A percentile compares a stretch with the other conserved stretches of the same genome.
Evolutionary conservation across 2,113 vertebrate species (phyloP).

Genomic region (Pangasianodon gigas): DNA sequence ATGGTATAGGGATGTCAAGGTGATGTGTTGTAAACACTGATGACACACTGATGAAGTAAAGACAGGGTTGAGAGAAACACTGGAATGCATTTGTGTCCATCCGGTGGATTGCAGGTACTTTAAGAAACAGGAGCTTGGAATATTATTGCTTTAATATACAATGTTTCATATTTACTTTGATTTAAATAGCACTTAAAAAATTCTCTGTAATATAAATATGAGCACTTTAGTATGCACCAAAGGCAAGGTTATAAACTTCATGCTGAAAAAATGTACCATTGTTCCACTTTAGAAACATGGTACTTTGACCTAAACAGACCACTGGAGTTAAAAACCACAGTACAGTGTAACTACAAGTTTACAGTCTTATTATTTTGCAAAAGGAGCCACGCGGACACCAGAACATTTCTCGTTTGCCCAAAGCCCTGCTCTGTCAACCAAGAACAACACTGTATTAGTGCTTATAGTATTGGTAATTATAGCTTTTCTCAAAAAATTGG

Average conservation of each 20-base stretch:
- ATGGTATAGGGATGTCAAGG: background rate
- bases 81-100: background rate
- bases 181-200: background rate
- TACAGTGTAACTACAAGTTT: background rate
- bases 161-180: background rate
- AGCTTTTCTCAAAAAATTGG: background rate
- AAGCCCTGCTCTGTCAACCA: background rate
- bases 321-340: background rate
- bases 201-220: background rate
- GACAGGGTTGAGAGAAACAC: background rate
- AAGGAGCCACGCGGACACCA: background rate
- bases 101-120: background rate
- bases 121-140: background rate
- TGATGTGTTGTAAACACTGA: conserved; percentile 30
- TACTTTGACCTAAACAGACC: background rate
- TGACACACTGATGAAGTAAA: background rate
- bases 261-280: background rate
- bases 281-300: background rate
- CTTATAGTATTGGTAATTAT: background rate
- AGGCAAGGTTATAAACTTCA: background rate
- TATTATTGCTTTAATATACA: background rate
- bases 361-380: background rate
- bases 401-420: background rate
- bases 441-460: background rate
- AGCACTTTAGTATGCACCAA: background rate